These are phyloP conservation scores for Erebia epiphron DNA, from an alignment of 2,888 invertebrate genomes.

Conservation along the genomic window DNA sequence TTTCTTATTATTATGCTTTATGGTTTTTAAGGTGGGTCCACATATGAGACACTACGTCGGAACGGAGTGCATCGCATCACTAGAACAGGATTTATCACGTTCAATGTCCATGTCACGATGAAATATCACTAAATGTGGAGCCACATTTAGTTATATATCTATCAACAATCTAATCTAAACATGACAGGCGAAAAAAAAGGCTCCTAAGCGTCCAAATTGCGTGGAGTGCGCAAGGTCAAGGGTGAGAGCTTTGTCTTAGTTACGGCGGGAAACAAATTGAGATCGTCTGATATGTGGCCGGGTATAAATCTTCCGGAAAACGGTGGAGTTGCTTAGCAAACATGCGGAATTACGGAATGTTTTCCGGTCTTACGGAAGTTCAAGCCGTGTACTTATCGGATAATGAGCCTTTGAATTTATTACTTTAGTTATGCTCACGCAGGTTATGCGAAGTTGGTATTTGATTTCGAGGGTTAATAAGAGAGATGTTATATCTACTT, in stretches of 20 bases:
- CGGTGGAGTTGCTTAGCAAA: slow-evolving; percentile 42
- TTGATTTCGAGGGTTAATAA: neutral
- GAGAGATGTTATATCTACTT: too few relatives aligned
- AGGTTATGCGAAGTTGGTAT: neutral
- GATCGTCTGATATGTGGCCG: slow-evolving; percentile 54
- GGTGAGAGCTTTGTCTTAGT: slow-evolving; percentile 44
- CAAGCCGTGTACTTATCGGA: neutral
- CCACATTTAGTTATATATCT: too few relatives aligned
- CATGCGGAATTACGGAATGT: slow-evolving; percentile 18
- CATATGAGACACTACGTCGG: too few relatives aligned
- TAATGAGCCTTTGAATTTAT: slow-evolving; percentile 9
- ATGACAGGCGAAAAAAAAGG: slow-evolving; percentile 23
- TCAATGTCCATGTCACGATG: too few relatives aligned
- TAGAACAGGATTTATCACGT: too few relatives aligned
- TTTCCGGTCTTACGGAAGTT: slow-evolving; percentile 6
- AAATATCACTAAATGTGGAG: too few relatives aligned
- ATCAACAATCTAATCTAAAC: slow-evolving; percentile 5
- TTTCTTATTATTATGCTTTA: too few relatives aligned
- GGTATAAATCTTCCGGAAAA: slow-evolving; percentile 52
- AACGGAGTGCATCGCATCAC: too few relatives aligned
- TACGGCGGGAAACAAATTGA: slow-evolving; percentile 47
- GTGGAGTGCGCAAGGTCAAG: slow-evolving; percentile 41
- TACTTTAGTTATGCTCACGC: neutral
- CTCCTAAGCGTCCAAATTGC: slow-evolving; percentile 34
- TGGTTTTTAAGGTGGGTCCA: too few relatives aligned